Conservation (phyloP, 1,140 invertebrate species). For the Eupristina koningsbergeri region DNA sequence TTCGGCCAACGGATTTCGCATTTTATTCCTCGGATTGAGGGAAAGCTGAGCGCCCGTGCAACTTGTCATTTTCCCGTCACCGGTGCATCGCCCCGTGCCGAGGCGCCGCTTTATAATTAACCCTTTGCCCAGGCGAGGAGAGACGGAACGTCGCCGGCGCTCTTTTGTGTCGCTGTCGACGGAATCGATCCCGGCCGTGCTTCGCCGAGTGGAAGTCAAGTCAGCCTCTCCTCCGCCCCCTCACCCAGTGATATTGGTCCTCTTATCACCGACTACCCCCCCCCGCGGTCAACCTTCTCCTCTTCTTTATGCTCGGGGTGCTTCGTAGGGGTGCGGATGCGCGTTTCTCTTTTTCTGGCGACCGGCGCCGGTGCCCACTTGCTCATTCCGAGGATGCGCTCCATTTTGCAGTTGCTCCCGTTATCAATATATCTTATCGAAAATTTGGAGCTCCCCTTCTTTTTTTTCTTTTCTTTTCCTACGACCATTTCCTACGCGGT, state of each 20-base stretch:
- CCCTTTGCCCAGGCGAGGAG: conserved; percentile 56
- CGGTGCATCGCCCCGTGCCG: background rate
- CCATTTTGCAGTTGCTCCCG: background rate
- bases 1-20: no score
- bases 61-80: background rate
- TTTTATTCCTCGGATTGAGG: background rate
- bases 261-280: background rate
- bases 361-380: background rate
- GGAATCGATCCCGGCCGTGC: conserved; percentile 66
- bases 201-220: conserved; percentile 61
- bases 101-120: conserved; percentile 62
- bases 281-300: background rate
- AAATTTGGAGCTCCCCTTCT: background rate
- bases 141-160: conserved; percentile 35
- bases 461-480: no score
- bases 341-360: conserved; percentile 2
- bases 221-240: conserved; percentile 38
- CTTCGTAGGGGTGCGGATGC: background rate
- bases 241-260: background rate
- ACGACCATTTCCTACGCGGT: no score
- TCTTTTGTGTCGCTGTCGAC: conserved; percentile 58
- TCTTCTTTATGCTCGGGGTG: background rate
- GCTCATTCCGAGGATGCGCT: conserved; percentile 17
- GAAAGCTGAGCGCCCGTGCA: background rate
- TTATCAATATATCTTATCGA: background rate